Evolutionary conservation across 1,140 invertebrate species (phyloP).

Genomic region (Samia ricini): DNA sequence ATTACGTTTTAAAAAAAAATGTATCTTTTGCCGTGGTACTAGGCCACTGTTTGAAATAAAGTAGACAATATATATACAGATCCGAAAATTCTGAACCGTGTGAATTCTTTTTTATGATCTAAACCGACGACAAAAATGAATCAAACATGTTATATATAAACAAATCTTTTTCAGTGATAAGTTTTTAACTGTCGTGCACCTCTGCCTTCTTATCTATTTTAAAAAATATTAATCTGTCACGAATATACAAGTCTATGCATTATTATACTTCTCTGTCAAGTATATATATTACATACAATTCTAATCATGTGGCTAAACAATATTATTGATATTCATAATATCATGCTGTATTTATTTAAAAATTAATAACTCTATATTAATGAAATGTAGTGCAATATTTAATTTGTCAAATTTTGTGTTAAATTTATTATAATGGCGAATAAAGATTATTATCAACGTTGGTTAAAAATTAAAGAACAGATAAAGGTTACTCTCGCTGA

Average conservation of each 20-base stretch:
- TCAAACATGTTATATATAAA: neutral
- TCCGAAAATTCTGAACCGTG: no score
- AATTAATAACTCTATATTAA: neutral
- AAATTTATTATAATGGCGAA: conserved; percentile 47
- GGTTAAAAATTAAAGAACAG: conserved; percentile 58
- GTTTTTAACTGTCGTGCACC: neutral
- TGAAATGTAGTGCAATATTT: neutral
- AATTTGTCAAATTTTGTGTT: neutral
- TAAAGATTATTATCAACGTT: conserved; percentile 55
- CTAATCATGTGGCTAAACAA: no score
- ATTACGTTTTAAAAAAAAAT: no score
- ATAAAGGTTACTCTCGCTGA: conserved; percentile 39
- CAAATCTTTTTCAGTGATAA: neutral
- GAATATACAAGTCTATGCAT: neutral
- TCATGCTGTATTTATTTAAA: neutral
- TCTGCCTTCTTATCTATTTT: neutral
- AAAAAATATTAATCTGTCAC: neutral
- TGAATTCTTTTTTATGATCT: no score
- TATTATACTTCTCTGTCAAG: no score
- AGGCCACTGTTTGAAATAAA: no score
- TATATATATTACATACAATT: no score
- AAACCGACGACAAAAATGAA: no score
- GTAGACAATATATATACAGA: no score
- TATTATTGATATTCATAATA: no score
- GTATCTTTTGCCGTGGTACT: no score